Base-by-base conservation (phyloP, 1,140 invertebrate genomes). In the Propsilocerus akamusi region DNA sequence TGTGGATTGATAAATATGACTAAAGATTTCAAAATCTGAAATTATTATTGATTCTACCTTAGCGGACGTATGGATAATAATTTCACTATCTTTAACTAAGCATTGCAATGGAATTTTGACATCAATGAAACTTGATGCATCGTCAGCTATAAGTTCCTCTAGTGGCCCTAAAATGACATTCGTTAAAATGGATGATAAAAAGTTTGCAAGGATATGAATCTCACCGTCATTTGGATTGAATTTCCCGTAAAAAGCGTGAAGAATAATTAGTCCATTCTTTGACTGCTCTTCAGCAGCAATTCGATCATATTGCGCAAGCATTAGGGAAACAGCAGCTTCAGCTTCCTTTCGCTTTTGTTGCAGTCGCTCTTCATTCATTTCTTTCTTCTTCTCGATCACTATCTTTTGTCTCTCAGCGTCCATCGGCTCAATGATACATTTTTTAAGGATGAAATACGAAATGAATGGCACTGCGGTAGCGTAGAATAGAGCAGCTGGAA, bases 51-150 rank as follows among this genome's bases (percentile, higher is more conserved):
- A 41, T 30, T 54, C 58, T 67, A 95, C 91, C 77, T 96, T 97
- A 23, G 84, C 81, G 14, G 81, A 75, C 56, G 87, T 81, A 53
- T 92, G 80, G 24, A 97, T 68, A 41, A 87, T 75, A 10, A 98
- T 69, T 62, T 80, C 83, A 4, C 89, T 89, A 62, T 96, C 86
- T 60, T 86, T 90, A 20, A 97, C 86, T 53, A 97, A 74, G 60
- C 91, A 92, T 63, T 98, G 95, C 14, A 97, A 59, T 2, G 90
- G 89, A 56, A 96, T 76, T 3, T 87, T 93, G 3, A 97, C 93
- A 67, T 96, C 89, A 49, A 97, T 83, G 8, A 87, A 72, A 57
- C 58, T 66, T 53, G 53, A 59, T 30, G 54, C 54, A 41, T 59
- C 58, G 26, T 60, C 64, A 48, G 56, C 57, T 10, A 11, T 70